Base-by-base conservation (phyloP, 2,113 vertebrate genomes). In the Phalacrocorax brasilianus region DNA sequence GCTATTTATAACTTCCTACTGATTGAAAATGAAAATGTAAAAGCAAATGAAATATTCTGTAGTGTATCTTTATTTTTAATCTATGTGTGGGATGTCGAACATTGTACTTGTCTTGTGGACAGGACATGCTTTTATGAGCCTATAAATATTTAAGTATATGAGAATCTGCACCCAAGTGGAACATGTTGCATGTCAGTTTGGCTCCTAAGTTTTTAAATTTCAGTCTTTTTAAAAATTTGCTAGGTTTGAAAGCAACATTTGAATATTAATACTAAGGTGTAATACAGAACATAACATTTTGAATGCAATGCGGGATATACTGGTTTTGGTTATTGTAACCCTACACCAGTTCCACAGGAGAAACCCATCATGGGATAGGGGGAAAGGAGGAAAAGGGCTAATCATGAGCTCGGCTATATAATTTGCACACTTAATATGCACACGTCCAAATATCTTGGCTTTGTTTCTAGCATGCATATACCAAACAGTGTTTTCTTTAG, bases 1-100 rank as follows among this genome's bases (percentile, higher is more conserved):
- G 50, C 88, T 96, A 72, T 96, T 96, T 97, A 82, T 93, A 93
- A 55, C 70, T 95, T 88, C 56, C 88, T 93, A 83, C 66, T 92
- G 82, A 94, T 23, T 91, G 67, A 96, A 96, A 86, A 84, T 74
- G 90, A 89, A 97, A 92, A 79, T 40, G 77, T 6, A 91, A 89
- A 89, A 94, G 77, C 68, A 96, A 96, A 91, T 92, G 92, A 91
- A 94, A 88, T 73, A 77, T 40, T 93, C 85, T 88, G 67, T 88
- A 93, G 62, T 71, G 8, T 90, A 53, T 94, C 77, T 96, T 95
- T 93, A 82, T 85, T 96, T 95, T 83, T 91, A 91, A 74, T 91
- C 65, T 91, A 11, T 95, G 73, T 20, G 59, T 86, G 91, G 86
- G 53, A 72, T 96, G 95, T 91, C 95, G 82, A 87, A 92, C 86